phyloP scores from a whole-genome alignment of 1,140 invertebrate genomes.

The Zaprionus camerounensis region DNA sequence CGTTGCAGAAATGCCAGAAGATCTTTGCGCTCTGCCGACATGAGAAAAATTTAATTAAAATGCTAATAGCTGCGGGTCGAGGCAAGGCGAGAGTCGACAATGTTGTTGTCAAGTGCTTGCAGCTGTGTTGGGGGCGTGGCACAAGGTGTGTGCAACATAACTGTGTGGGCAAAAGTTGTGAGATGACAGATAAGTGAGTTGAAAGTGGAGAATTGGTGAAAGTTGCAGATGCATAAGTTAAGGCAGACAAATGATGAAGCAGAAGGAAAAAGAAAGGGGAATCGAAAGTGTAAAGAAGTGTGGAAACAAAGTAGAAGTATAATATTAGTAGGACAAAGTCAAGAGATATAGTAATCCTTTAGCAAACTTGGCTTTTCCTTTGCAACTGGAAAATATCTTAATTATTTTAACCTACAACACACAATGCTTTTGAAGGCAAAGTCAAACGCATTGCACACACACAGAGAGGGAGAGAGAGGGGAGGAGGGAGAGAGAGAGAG shows the following conservation, averaged over 20 bases:
- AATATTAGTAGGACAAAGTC: no score
- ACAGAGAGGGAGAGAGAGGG: neutral
- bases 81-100: conserved; percentile 52
- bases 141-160: conserved; percentile 68
- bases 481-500: neutral
- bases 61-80: conserved; percentile 64
- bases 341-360: no score
- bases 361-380: neutral
- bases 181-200: conserved; percentile 21
- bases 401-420: conserved; percentile 31
- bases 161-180: conserved; percentile 31
- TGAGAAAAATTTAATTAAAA: conserved; percentile 79
- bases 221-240: conserved; percentile 3
- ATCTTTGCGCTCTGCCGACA: conserved; percentile 6
- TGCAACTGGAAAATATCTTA: conserved; percentile 24
- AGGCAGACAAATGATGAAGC: no score
- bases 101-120: conserved; percentile 60
- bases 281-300: neutral
- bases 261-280: neutral
- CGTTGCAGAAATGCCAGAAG: neutral
- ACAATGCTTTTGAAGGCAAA: neutral
- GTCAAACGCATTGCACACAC: neutral
- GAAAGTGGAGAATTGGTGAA: neutral
- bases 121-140: conserved; percentile 8
- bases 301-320: neutral